These are phyloP conservation scores for Drosophila limbata DNA, from an alignment of 2,888 invertebrate genomes.

Conservation along the genomic window DNA sequence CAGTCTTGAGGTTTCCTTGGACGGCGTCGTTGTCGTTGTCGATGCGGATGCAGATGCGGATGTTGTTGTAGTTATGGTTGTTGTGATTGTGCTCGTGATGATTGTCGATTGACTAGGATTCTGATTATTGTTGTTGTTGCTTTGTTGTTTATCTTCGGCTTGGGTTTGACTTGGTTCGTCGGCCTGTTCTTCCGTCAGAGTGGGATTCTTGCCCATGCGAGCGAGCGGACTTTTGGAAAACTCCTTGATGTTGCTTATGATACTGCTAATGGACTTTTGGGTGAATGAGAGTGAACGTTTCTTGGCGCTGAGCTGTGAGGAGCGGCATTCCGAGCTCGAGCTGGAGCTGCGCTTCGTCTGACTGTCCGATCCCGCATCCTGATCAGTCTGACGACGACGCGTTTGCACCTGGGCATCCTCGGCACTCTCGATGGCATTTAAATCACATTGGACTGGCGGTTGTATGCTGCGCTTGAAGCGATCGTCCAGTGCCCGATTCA, in stretches of 20 bases:
- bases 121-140: conserved; percentile 37
- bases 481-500: conserved; percentile 83
- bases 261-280: conserved; percentile 83
- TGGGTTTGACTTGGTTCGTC: conserved; percentile 13
- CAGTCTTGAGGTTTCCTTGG: conserved; percentile 80
- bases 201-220: conserved; percentile 59
- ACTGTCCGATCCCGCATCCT: conserved; percentile 39
- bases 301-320: conserved; percentile 69
- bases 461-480: conserved; percentile 81
- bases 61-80: conserved; percentile 53
- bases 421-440: conserved; percentile 79
- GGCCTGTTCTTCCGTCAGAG: conserved; percentile 52
- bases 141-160: conserved; percentile 45
- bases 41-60: conserved; percentile 35
- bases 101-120: conserved; percentile 50
- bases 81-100: conserved; percentile 54
- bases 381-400: conserved; percentile 26
- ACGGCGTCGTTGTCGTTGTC: conserved; percentile 64
- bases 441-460: conserved; percentile 58
- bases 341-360: conserved; percentile 79
- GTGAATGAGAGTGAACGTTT: conserved; percentile 85
- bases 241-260: conserved; percentile 83
- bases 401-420: conserved; percentile 46
- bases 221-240: conserved; percentile 82
- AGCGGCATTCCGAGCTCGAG: conserved; percentile 81